These are phyloP conservation scores for Hippopotamyrus pictus DNA, from an alignment of 2,797 vertebrate genomes.

Conservation along the genomic window DNA sequence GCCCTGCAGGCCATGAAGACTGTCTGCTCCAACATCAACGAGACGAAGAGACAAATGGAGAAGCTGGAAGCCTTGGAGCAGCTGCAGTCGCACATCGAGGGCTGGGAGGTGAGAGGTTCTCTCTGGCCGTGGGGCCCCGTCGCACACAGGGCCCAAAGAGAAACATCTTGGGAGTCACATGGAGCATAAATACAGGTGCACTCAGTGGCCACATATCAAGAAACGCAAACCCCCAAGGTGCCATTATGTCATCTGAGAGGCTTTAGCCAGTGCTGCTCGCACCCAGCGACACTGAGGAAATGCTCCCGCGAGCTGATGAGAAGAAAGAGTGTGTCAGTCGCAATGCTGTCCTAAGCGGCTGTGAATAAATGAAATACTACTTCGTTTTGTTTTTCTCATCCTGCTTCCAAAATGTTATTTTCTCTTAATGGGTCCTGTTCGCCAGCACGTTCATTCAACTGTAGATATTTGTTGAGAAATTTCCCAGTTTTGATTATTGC, in stretches of 20 bases:
- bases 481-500: neutral
- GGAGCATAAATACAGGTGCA: neutral
- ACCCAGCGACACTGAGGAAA: neutral
- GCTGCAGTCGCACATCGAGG: slow-evolving; percentile 95
- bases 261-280: neutral
- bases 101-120: slow-evolving; percentile 84
- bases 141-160: neutral
- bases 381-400: neutral
- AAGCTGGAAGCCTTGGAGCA: slow-evolving; percentile 96
- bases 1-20: slow-evolving; percentile 96
- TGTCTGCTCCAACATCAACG: slow-evolving; percentile 96
- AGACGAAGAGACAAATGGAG: slow-evolving; percentile 99
- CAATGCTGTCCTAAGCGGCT: neutral
- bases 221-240: neutral
- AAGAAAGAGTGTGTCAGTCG: neutral
- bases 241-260: neutral
- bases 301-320: neutral
- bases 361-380: neutral
- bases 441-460: neutral
- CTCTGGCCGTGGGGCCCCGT: neutral
- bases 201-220: neutral
- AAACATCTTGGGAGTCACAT: neutral
- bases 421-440: neutral
- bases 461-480: neutral
- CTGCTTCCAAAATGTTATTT: neutral